Evolutionary conservation across 2,888 invertebrate species (phyloP).

Genomic region (Drosophila kanekoi): DNA sequence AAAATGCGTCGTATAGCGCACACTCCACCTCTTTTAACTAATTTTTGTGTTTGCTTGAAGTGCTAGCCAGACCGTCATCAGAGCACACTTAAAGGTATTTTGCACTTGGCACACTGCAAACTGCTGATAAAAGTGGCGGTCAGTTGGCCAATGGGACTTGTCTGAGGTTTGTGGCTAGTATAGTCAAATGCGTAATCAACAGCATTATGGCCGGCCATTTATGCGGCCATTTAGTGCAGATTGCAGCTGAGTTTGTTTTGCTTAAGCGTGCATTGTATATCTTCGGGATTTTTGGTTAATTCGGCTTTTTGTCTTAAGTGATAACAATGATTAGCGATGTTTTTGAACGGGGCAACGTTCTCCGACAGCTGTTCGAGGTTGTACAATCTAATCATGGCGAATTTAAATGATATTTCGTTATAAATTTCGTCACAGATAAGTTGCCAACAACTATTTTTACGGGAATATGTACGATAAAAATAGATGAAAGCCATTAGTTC

Average conservation of each 20-base stretch:
- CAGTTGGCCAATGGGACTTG: slow-evolving; percentile 16
- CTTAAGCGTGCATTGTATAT: slow-evolving; percentile 26
- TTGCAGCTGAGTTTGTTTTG: slow-evolving; percentile 10
- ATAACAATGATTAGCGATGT: slow-evolving; percentile 26
- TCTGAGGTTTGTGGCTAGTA: slow-evolving; percentile 2
- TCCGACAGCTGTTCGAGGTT: slow-evolving; percentile 12
- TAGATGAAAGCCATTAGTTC: slow-evolving; percentile 28
- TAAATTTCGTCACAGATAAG: slow-evolving; percentile 37
- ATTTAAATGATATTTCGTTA: not conserved
- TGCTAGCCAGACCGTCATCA: slow-evolving; percentile 12
- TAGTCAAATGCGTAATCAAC: slow-evolving; percentile 39
- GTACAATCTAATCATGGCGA: slow-evolving; percentile 30
- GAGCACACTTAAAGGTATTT: slow-evolving; percentile 39
- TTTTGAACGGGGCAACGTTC: slow-evolving; percentile 29
- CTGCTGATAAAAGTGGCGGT: slow-evolving; percentile 40
- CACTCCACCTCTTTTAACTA: slow-evolving; percentile 47
- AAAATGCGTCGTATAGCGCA: slow-evolving; percentile 33
- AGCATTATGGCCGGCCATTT: slow-evolving; percentile 24
- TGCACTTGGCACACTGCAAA: slow-evolving; percentile 63
- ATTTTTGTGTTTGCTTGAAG: slow-evolving; percentile 16
- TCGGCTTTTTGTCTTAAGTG: slow-evolving; percentile 7
- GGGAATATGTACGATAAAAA: slow-evolving; percentile 3
- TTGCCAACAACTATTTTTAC: slow-evolving; percentile 27
- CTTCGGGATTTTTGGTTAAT: slow-evolving; percentile 11
- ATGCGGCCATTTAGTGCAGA: slow-evolving; percentile 26